Conservation (phyloP, 2,888 invertebrate genomes). For the Epistrophe grossulariae region DNA sequence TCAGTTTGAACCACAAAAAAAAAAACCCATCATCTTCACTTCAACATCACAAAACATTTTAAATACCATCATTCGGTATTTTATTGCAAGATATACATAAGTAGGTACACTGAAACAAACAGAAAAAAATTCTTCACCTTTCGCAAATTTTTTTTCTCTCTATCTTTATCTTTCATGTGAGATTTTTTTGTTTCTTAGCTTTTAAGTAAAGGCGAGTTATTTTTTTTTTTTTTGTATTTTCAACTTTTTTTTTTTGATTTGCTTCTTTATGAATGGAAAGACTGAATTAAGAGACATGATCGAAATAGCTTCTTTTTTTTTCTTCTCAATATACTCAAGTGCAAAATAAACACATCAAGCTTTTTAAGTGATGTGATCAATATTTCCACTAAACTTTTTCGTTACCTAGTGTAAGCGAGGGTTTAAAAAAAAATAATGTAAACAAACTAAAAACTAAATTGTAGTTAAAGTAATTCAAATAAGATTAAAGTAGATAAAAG, state of each 20-base stretch:
- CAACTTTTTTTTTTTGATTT: neutral
- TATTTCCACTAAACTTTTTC: too few species aligned
- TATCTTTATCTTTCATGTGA: neutral
- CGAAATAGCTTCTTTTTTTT: neutral
- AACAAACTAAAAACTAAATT: too few species aligned
- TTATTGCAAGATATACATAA: slow-evolving; percentile 1
- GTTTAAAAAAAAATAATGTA: too few species aligned
- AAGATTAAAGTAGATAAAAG: too few species aligned
- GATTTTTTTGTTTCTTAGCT: neutral
- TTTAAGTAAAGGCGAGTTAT: slow-evolving; percentile 7
- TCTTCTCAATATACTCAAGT: neutral
- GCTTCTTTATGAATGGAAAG: slow-evolving; percentile 5
- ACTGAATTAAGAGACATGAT: neutral
- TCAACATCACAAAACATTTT: slow-evolving; percentile 9
- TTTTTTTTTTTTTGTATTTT: slow-evolving; percentile 3
- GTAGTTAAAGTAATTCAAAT: too few species aligned
- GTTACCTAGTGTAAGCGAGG: too few species aligned
- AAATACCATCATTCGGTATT: slow-evolving; percentile 22
- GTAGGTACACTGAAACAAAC: neutral
- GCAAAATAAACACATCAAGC: neutral
- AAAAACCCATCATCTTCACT: slow-evolving; percentile 11
- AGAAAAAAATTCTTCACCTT: slow-evolving; percentile 23
- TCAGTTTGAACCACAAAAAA: neutral
- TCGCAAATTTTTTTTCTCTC: neutral
- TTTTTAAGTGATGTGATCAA: neutral